Evolutionary conservation across 2,797 vertebrate genomes (phyloP).

Genomic region (Anabas testudineus): DNA sequence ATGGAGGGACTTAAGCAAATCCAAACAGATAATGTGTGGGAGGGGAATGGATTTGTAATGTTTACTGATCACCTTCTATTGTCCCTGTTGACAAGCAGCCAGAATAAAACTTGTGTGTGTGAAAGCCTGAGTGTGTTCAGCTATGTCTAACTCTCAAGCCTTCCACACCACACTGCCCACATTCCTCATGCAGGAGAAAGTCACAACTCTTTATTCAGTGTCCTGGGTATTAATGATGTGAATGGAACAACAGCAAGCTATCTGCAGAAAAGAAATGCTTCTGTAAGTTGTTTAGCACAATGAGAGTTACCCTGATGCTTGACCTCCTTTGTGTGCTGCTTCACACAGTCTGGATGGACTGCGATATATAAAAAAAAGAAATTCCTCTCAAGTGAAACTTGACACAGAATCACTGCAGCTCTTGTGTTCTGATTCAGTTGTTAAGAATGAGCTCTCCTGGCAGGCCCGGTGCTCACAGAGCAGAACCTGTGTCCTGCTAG

Average conservation of each 20-base stretch:
- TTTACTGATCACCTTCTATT: slow-evolving; percentile 54
- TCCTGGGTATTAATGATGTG: slow-evolving; percentile 3
- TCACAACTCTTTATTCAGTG: background rate
- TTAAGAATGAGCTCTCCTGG: slow-evolving; percentile 37
- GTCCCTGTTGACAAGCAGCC: slow-evolving; percentile 39
- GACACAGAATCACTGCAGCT: slow-evolving; percentile 21
- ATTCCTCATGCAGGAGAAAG: slow-evolving; percentile 3
- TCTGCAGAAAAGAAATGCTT: slow-evolving; percentile 10
- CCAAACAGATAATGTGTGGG: slow-evolving; percentile 41
- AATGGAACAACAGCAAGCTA: slow-evolving; percentile 6
- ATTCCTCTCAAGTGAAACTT: slow-evolving; percentile 17
- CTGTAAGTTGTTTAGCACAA: slow-evolving; percentile 21
- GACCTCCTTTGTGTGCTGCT: slow-evolving; percentile 27
- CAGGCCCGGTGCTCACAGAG: slow-evolving; percentile 40
- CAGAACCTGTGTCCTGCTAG: slow-evolving; percentile 51
- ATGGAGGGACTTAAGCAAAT: slow-evolving; percentile 47
- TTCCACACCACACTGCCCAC: slow-evolving; percentile 13
- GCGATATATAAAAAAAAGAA: background rate
- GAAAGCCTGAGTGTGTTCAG: slow-evolving; percentile 24
- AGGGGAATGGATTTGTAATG: slow-evolving; percentile 45
- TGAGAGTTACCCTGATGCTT: background rate
- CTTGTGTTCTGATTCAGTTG: slow-evolving; percentile 31
- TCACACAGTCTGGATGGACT: slow-evolving; percentile 13
- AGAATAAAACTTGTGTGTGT: slow-evolving; percentile 1
- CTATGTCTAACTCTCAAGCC: background rate